These are phyloP conservation scores for Anhinga anhinga DNA, from an alignment of 2,113 vertebrate genomes.

Conservation along the genomic window DNA sequence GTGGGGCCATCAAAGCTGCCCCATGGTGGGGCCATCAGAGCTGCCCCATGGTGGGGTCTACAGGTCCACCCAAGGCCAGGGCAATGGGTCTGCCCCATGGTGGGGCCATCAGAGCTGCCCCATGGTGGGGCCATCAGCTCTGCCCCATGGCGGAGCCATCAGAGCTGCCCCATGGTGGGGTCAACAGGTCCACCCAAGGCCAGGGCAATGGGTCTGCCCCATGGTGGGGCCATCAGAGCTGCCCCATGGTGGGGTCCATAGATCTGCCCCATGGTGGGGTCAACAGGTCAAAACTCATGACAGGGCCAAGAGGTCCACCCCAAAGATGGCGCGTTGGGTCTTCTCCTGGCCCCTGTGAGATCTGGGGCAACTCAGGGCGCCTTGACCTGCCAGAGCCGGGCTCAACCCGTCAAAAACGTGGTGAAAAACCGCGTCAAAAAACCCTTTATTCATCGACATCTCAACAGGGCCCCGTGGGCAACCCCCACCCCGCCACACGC, in stretches of 20 bases:
- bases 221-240: neutral
- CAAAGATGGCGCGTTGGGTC: neutral
- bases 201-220: too few species aligned
- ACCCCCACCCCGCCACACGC: too few species aligned
- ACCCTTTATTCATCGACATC: neutral
- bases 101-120: neutral
- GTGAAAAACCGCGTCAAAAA: neutral
- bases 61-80: too few species aligned
- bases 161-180: too few species aligned
- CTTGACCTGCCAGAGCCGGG: too few species aligned
- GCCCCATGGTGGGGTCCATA: neutral
- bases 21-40: neutral
- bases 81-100: too few species aligned
- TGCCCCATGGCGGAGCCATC: too few species aligned
- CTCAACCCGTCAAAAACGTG: neutral
- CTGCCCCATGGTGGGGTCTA: too few species aligned
- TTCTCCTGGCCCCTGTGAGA: neutral
- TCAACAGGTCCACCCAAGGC: too few species aligned
- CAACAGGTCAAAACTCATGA: too few species aligned
- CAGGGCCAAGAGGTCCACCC: neutral
- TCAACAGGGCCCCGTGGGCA: neutral
- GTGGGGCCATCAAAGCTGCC: neutral
- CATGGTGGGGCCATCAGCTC: neutral
- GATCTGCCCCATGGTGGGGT: too few species aligned
- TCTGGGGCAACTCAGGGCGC: neutral